Conservation (phyloP, 37 sponge, comb jelly and placozoan genomes). For the Amphimedon queenslandica region DNA sequence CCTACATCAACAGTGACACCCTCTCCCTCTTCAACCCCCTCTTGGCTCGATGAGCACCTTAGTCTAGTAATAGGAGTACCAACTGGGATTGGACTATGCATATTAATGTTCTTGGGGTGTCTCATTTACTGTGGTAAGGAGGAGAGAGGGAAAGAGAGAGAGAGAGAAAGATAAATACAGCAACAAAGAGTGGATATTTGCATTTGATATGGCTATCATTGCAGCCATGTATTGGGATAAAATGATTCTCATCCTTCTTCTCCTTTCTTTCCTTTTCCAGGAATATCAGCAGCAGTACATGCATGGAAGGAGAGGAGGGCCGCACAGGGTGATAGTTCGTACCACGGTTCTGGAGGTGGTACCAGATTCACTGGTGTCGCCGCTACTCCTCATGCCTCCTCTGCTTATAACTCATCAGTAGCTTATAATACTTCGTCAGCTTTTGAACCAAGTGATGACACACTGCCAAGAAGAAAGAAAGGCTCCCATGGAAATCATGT, state of each 20-base stretch:
- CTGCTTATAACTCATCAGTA: too few species aligned
- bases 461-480: background rate
- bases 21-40: slow-evolving; percentile 8
- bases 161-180: too few species aligned
- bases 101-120: slow-evolving; percentile 4
- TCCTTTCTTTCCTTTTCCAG: background rate
- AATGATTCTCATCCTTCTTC: too few species aligned
- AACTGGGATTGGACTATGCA: slow-evolving; percentile 20
- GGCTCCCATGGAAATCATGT: too few species aligned
- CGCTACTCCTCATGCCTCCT: too few species aligned
- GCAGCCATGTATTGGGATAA: too few species aligned
- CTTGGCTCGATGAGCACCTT: slow-evolving; percentile 19
- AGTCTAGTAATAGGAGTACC: slow-evolving; percentile 44
- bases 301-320: background rate
- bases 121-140: slow-evolving; percentile 13
- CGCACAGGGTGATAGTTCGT: background rate
- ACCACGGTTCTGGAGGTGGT: background rate
- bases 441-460: background rate
- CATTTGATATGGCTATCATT: too few species aligned
- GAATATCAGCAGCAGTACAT: background rate
- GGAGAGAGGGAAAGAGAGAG: background rate
- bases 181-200: too few species aligned
- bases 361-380: too few species aligned
- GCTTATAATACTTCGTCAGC: background rate
- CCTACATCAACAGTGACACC: background rate